phyloP scores from a whole-genome alignment of 2,797 vertebrate species.

The Odontamblyopus rebecca region DNA sequence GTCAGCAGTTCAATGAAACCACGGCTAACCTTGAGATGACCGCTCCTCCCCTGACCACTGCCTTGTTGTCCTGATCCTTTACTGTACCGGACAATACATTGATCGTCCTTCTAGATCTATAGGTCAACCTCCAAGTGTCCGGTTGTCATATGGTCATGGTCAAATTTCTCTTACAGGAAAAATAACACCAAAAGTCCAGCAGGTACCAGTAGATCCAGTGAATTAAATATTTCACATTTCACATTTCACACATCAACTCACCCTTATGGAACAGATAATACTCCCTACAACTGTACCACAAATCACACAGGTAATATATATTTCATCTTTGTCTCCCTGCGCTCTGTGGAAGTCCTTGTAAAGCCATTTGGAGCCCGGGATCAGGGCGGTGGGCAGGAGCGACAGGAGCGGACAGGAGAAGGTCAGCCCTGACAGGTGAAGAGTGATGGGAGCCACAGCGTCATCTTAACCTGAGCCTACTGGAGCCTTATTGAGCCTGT shows the following conservation, averaged over 20 bases:
- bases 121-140: neutral
- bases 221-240: too few relatives aligned
- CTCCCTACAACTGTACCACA: too few relatives aligned
- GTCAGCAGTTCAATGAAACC: neutral
- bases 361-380: constrained; percentile 9
- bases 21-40: neutral
- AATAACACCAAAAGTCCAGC: constrained; percentile 15
- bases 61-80: neutral
- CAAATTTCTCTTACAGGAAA: constrained; percentile 17
- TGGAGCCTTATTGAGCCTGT: constrained; percentile 2
- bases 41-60: neutral
- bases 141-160: neutral
- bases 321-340: neutral
- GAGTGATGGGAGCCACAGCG: neutral
- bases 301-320: too few relatives aligned
- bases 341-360: constrained; percentile 3
- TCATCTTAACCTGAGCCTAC: neutral
- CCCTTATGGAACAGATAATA: too few relatives aligned
- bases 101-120: neutral
- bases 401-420: constrained; percentile 12
- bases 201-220: constrained; percentile 12
- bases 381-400: constrained; percentile 15
- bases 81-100: neutral
- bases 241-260: too few relatives aligned
- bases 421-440: constrained; percentile 11